Conservation (phyloP, 2,888 invertebrate genomes). For the Habrosyne pyritoides region DNA sequence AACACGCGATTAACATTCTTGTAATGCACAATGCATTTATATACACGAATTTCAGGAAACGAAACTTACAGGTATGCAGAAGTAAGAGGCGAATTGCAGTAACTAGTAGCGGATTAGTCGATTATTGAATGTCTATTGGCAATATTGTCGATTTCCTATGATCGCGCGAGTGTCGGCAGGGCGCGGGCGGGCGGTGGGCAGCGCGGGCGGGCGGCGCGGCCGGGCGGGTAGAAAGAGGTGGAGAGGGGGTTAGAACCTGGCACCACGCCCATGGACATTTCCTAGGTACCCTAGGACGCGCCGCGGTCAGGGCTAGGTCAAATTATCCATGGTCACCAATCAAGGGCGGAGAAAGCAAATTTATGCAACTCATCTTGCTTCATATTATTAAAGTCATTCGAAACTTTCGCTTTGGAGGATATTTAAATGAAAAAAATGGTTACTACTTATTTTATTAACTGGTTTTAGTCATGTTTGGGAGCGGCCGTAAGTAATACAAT, state of each 20-base stretch:
- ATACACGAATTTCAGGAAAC: conserved; percentile 14
- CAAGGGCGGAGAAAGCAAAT: conserved; percentile 24
- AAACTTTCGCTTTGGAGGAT: background rate
- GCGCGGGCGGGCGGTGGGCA: conserved; percentile 14
- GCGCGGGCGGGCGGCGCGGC: conserved; percentile 7
- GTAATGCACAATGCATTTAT: background rate
- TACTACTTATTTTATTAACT: background rate
- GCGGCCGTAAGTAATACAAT: background rate
- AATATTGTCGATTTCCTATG: conserved; percentile 64
- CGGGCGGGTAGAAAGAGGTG: conserved; percentile 12
- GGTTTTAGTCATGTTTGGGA: background rate
- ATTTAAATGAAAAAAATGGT: background rate
- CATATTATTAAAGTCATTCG: background rate
- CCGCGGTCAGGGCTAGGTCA: conserved; percentile 67
- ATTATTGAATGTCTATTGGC: conserved; percentile 57
- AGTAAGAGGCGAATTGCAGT: conserved; percentile 33
- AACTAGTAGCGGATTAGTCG: conserved; percentile 25
- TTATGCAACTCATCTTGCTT: too few species aligned
- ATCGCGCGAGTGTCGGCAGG: conserved; percentile 32
- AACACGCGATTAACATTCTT: conserved; percentile 1
- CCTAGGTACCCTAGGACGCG: conserved; percentile 66
- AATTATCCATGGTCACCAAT: conserved; percentile 23
- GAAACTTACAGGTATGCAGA: conserved; percentile 30
- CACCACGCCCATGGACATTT: conserved; percentile 70
- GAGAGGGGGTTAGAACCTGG: conserved; percentile 46